These are phyloP conservation scores for Ginglymostoma cirratum DNA, from an alignment of 2,113 vertebrate genomes.

Conservation along the genomic window DNA sequence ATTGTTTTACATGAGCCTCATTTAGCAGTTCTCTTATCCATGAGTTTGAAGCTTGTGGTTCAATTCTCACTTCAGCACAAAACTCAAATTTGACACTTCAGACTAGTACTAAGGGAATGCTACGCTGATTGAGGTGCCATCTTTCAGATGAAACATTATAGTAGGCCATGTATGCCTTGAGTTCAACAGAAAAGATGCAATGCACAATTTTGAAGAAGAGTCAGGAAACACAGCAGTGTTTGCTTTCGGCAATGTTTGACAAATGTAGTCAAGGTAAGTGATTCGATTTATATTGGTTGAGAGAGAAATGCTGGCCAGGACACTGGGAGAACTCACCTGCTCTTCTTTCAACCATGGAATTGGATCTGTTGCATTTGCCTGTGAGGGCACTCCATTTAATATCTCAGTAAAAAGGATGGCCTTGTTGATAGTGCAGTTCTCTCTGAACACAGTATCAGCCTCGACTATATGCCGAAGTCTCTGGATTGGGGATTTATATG, in stretches of 20 bases:
- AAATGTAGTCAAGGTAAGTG: neutral
- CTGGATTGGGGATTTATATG: neutral
- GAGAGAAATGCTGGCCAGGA: neutral
- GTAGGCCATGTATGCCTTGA: neutral
- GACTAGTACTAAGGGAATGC: no score
- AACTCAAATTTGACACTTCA: no score
- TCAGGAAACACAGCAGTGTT: neutral
- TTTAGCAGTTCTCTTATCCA: no score
- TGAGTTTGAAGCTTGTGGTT: no score
- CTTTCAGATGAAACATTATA: no score
- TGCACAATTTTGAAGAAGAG: neutral
- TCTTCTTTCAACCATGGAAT: neutral
- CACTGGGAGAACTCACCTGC: neutral
- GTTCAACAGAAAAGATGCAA: no score
- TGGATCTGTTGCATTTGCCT: neutral
- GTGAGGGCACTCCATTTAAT: neutral
- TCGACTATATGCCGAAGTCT: neutral
- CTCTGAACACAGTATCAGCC: neutral
- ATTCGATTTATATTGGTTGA: neutral
- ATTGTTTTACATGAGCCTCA: no score
- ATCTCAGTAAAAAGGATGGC: neutral
- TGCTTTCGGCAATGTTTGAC: neutral
- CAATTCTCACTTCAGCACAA: no score
- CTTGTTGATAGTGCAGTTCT: neutral
- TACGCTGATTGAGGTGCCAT: no score